These are phyloP conservation scores for Sternotherus odoratus DNA, from an alignment of 2,797 vertebrate genomes.

Conservation along the genomic window DNA sequence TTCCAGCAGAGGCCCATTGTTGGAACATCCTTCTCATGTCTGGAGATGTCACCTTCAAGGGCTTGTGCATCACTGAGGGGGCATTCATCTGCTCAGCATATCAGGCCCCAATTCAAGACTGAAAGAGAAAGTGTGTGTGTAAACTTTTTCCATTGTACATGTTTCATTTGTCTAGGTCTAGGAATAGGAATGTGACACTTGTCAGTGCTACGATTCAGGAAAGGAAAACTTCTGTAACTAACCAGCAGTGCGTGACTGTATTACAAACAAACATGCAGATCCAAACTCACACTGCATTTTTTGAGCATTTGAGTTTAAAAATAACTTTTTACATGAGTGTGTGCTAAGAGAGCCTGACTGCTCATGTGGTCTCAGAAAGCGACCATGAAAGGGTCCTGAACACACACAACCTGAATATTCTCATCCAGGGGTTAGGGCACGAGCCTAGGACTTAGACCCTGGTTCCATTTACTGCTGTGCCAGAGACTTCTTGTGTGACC, in stretches of 20 bases:
- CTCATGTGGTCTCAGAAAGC: neutral
- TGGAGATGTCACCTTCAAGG: neutral
- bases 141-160: neutral
- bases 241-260: neutral
- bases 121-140: neutral
- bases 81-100: neutral
- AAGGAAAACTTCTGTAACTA: neutral
- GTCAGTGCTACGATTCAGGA: neutral
- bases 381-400: neutral
- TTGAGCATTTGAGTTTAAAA: neutral
- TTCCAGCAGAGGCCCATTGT: too few relatives aligned
- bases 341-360: neutral
- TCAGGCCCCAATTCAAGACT: neutral
- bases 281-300: neutral
- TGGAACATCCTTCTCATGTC: neutral
- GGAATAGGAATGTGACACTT: neutral
- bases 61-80: neutral
- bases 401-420: neutral
- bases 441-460: neutral
- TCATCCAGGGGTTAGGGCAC: neutral
- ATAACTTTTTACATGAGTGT: neutral
- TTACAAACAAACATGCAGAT: neutral
- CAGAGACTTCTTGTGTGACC: neutral
- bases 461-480: neutral
- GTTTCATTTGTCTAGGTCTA: neutral